Base-by-base conservation (phyloP, 2,888 invertebrate genomes). In the Deilephila porcellus region DNA sequence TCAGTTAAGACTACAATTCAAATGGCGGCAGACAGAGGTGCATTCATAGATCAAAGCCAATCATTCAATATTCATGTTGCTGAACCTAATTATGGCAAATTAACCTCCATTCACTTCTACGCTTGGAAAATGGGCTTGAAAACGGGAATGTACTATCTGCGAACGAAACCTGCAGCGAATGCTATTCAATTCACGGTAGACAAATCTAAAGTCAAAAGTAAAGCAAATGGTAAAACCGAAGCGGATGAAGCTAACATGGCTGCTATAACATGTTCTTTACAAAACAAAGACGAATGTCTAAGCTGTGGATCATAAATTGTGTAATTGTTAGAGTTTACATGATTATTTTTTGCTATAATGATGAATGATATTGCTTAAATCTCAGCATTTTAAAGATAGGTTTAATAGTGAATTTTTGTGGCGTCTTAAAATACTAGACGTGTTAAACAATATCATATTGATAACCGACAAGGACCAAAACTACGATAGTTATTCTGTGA, bases 141-240 rank as follows among this genome's bases (percentile, higher is more conserved):
- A 94, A 99, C 99, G 1, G 99, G 99, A 71, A 99, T 99, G 99
- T 99, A 99, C 91, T 99, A 99, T 89, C 94, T 99, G 78, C 96
- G 99, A 71, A 99, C 99, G 0, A 99, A 99, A 88, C 98, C 99
- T 7, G 99, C 99, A 0, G 98, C 98, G 1, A 97, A 98, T 89
- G 98, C 99, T 6, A 98, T 99, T 81, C 99, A 99, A 88, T 99
- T 99, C 90, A 99, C 99, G 0, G 99, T 99, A 0, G 99, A 99
- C 90, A 99, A 99, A 88, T 85, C 90, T 1, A 93, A 93, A 83
- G 89, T 88, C 7, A 87, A 82, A 76, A 82, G 79, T 2, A 85
- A 76, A 73, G 75, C 82, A n/a, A 90, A 90, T 79, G 88, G 87
- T 17, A 90, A 87, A 76, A 79, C 84, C 5, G 91, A 91, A 52